Conservation (phyloP, 2,888 invertebrate species). For the Trachelus stipa region DNA sequence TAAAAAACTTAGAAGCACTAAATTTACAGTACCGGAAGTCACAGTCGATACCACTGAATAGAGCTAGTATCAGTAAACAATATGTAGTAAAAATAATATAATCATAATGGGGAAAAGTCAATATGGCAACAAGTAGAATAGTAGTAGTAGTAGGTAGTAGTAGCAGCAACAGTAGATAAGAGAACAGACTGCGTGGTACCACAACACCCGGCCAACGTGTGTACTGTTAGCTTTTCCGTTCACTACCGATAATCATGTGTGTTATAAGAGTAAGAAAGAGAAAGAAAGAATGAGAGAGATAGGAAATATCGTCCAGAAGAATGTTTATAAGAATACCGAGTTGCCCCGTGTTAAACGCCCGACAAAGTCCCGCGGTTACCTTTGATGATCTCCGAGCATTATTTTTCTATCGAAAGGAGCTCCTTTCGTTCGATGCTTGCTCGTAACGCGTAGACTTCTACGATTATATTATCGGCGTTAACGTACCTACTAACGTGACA, state of each 20-base stretch:
- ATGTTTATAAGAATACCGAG: background rate
- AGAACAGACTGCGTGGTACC: constrained; percentile 13
- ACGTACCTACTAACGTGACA: background rate
- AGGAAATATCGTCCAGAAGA: constrained; percentile 9
- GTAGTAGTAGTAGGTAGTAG: background rate
- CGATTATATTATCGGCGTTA: background rate
- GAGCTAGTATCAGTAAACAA: background rate
- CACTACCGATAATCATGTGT: background rate
- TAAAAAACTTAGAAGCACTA: background rate
- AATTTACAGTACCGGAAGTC: background rate
- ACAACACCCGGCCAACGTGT: background rate
- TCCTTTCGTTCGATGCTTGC: background rate
- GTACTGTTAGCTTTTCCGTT: background rate
- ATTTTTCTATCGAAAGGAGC: background rate
- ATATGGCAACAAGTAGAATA: background rate
- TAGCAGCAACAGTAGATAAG: background rate
- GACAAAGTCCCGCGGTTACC: background rate
- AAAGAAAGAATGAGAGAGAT: constrained; percentile 8
- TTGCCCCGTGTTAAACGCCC: background rate
- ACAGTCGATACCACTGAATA: background rate
- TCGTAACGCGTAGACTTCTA: background rate
- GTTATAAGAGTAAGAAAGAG: constrained; percentile 6
- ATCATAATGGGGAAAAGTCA: background rate
- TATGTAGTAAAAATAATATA: background rate
- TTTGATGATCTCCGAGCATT: background rate